Percentiles rank a stretch among this genome's conserved stretches.
These are phyloP conservation scores for Biston betularia DNA, from an alignment of 2,888 invertebrate genomes.

Conservation along the genomic window DNA sequence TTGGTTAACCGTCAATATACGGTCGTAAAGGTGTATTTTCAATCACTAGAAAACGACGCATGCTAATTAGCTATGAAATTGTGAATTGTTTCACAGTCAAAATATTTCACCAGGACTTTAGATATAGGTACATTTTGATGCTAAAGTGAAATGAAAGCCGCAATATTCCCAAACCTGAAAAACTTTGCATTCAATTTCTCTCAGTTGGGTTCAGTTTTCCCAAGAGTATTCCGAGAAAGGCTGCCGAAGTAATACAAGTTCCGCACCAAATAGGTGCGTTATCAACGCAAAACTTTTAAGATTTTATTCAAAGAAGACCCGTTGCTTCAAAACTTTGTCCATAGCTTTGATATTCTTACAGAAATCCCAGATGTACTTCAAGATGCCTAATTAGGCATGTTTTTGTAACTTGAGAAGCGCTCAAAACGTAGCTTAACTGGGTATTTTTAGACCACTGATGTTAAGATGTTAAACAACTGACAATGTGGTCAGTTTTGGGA, in stretches of 20 bases:
- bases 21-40: conserved; percentile 20
- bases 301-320: conserved; percentile 73
- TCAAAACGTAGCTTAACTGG: no score
- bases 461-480: no score
- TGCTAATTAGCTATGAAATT: conserved; percentile 10
- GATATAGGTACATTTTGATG: neutral
- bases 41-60: conserved; percentile 14
- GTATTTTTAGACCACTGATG: no score
- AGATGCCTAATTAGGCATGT: conserved; percentile 28
- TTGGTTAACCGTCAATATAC: conserved; percentile 11
- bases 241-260: conserved; percentile 58
- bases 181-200: conserved; percentile 45
- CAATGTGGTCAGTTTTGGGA: no score
- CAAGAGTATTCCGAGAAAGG: conserved; percentile 39
- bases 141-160: conserved; percentile 13
- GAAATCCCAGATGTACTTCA: conserved; percentile 38
- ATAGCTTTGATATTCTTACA: conserved; percentile 52
- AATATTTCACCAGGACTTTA: conserved; percentile 3
- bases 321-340: conserved; percentile 68
- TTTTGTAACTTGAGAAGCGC: neutral
- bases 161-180: conserved; percentile 36
- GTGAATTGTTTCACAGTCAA: neutral
- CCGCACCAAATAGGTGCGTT: conserved; percentile 64
- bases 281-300: conserved; percentile 78
- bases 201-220: conserved; percentile 36